Evolutionary conservation across 37 sponge, comb jelly and placozoan species (phyloP).

Genomic region (Theonella swinhoei): DNA sequence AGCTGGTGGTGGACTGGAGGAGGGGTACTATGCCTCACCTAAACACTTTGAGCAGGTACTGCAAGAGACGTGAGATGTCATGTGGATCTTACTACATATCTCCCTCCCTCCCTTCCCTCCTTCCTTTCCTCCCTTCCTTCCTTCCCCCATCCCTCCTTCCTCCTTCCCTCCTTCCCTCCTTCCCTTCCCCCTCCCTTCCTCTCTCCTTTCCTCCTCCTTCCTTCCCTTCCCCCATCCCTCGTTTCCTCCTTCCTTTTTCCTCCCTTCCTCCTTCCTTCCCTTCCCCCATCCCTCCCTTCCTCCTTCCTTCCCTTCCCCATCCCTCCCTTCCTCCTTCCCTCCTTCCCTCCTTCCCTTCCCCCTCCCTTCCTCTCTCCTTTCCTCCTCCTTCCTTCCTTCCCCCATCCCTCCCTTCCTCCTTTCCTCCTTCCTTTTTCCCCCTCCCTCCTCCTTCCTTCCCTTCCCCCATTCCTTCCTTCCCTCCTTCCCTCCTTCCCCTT

Average conservation of each 20-base stretch:
- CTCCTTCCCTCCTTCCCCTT: too few species aligned
- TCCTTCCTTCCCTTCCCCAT: neutral
- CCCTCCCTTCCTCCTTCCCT: neutral
- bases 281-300: too few species aligned
- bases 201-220: neutral
- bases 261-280: neutral
- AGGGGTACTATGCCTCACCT: neutral
- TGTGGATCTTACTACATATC: neutral
- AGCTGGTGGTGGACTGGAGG: neutral
- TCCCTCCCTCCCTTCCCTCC: slow-evolving; percentile 13
- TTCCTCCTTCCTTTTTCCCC: too few species aligned
- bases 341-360: neutral
- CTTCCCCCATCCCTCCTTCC: neutral
- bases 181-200: neutral
- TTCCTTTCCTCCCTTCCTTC: too few species aligned
- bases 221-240: too few species aligned
- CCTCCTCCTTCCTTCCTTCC: too few species aligned
- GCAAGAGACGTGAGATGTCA: neutral
- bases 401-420: too few species aligned
- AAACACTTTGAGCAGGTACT: neutral
- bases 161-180: neutral
- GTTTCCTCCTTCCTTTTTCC: neutral
- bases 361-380: neutral
- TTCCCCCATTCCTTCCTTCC: too few species aligned
- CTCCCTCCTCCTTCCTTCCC: too few species aligned